phyloP scores from a whole-genome alignment of 2,888 invertebrate genomes.

The Frankliniella intonsa region DNA sequence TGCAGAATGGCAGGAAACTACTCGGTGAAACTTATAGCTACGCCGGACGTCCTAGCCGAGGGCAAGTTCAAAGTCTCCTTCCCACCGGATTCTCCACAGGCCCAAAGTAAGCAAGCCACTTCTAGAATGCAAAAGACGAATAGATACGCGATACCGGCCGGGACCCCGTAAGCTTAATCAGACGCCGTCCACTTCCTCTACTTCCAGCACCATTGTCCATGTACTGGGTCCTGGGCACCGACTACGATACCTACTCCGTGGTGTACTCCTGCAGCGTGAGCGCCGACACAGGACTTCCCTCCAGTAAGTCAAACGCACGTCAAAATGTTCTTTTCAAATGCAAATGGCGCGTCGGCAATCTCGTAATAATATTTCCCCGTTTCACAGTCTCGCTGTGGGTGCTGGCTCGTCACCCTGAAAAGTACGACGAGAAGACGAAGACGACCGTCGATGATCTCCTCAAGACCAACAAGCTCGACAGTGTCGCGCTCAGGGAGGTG shows the following conservation, averaged over 20 bases:
- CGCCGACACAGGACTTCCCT: constrained; percentile 41
- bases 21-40: background rate
- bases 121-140: too few species aligned
- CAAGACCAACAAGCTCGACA: background rate
- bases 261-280: constrained; percentile 36
- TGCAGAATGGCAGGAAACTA: background rate
- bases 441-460: background rate
- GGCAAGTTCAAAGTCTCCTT: background rate
- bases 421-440: background rate
- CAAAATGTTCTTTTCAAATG: background rate
- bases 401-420: background rate
- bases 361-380: background rate
- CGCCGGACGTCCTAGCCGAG: background rate
- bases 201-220: background rate
- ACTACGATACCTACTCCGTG: background rate
- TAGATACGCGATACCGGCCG: background rate
- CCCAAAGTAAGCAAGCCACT: background rate
- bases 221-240: constrained; percentile 3
- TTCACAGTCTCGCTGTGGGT: constrained; percentile 29
- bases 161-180: background rate
- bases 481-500: background rate
- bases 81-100: background rate
- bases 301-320: background rate
- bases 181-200: background rate
- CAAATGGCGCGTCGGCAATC: too few species aligned